Percentiles rank a stretch among this genome's conserved stretches.
Conservation (phyloP, 2,797 vertebrate genomes). For the Brachyalestes nurse region DNA sequence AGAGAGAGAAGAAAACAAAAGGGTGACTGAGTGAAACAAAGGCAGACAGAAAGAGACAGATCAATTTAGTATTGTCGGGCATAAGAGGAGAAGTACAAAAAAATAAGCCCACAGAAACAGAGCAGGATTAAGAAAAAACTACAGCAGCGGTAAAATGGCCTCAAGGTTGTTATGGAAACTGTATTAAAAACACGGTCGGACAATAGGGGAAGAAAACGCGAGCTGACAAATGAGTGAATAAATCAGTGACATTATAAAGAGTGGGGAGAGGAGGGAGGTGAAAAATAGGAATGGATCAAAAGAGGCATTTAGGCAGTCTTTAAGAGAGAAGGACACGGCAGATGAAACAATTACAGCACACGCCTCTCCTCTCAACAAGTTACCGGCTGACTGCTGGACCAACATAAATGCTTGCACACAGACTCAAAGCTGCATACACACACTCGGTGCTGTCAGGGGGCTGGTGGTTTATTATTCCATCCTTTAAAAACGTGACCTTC, state of each 20-base stretch:
- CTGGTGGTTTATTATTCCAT: no score
- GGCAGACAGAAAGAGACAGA: no score
- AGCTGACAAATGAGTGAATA: constrained; percentile 46
- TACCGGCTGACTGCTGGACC: not conserved
- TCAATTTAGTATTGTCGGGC: not conserved
- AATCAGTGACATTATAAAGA: constrained; percentile 52
- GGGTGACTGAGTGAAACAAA: not conserved
- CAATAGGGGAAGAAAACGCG: constrained; percentile 32
- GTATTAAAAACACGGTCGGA: constrained; percentile 44
- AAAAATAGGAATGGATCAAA: constrained; percentile 28
- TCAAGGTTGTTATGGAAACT: constrained; percentile 55
- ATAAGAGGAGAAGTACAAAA: constrained; percentile 1
- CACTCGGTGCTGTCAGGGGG: no score
- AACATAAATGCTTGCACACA: not conserved
- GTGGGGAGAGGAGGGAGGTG: constrained; percentile 6
- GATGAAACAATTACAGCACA: constrained; percentile 25
- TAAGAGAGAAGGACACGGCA: constrained; percentile 17
- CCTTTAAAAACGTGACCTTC: no score
- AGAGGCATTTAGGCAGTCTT: constrained; percentile 34
- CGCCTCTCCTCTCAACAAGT: not conserved
- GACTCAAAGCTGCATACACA: not conserved
- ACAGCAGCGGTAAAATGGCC: constrained; percentile 28
- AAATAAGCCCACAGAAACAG: constrained; percentile 39
- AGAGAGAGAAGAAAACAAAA: no score
- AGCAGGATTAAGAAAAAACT: constrained; percentile 45